Evolutionary conservation across 1,140 invertebrate species (phyloP).

Genomic region (Scaptomyza pallida): DNA sequence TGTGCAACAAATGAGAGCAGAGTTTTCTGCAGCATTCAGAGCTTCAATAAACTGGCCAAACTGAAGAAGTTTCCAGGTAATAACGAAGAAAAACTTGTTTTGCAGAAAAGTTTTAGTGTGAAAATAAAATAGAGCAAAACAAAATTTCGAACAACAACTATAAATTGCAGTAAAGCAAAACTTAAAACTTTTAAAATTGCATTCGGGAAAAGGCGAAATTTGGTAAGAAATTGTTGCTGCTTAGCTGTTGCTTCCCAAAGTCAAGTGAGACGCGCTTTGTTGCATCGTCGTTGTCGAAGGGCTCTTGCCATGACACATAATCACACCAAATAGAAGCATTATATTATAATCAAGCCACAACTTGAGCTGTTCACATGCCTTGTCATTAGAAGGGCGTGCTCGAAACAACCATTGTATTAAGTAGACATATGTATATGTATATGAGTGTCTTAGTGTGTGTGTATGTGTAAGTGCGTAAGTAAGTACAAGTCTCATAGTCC

Average conservation of each 20-base stretch:
- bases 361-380: slow-evolving; percentile 58
- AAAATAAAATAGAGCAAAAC: too few species aligned
- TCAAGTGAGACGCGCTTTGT: slow-evolving; percentile 3
- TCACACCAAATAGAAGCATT: slow-evolving; percentile 23
- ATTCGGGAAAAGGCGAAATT: slow-evolving; percentile 1
- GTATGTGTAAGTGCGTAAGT: slow-evolving; percentile 24
- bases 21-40: background rate
- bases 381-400: slow-evolving; percentile 62
- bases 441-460: background rate
- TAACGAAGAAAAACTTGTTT: background rate
- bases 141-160: background rate
- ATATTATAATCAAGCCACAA: slow-evolving; percentile 51
- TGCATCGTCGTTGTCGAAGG: slow-evolving; percentile 5
- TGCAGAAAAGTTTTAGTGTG: background rate
- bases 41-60: background rate
- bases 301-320: slow-evolving; percentile 27
- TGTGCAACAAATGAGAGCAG: background rate
- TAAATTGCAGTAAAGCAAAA: background rate
- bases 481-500: slow-evolving; percentile 34
- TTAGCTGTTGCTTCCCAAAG: slow-evolving; percentile 22
- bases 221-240: slow-evolving; percentile 4
- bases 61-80: background rate
- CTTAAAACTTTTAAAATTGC: background rate
- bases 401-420: slow-evolving; percentile 10
- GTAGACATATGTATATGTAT: background rate